Evolutionary conservation across 2,113 vertebrate genomes (phyloP).

Genomic region (Mellivora capensis): DNA sequence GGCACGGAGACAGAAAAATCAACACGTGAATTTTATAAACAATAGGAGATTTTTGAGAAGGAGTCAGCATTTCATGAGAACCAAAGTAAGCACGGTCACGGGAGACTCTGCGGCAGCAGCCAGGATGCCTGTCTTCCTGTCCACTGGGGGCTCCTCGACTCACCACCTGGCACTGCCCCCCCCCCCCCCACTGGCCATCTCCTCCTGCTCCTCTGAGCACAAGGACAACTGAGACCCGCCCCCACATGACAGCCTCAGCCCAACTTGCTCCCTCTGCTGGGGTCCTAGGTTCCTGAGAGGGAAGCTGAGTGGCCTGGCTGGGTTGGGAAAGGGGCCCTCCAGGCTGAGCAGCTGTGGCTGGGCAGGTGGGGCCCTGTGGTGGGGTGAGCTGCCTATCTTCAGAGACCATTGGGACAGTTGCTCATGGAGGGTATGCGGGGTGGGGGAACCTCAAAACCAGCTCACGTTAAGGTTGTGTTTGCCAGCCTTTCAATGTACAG

Average conservation of each 20-base stretch:
- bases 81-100: neutral
- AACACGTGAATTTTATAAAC: neutral
- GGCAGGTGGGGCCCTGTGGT: rapidly evolving
- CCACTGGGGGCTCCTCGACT: neutral
- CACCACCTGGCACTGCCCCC: neutral
- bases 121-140: rapidly evolving
- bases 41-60: neutral
- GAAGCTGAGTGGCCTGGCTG: too few relatives aligned
- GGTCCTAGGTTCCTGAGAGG: neutral
- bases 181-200: neutral
- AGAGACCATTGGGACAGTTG: rapidly evolving
- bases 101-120: too few relatives aligned
- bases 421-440: rapidly evolving
- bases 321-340: neutral
- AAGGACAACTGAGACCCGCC: neutral
- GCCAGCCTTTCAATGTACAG: rapidly evolving
- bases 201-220: neutral
- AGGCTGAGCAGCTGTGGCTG: neutral
- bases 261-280: neutral
- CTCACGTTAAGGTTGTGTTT: rapidly evolving
- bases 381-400: neutral
- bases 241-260: neutral
- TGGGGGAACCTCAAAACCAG: rapidly evolving
- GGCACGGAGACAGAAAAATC: neutral
- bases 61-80: neutral